Evolutionary conservation across 2,113 vertebrate genomes (phyloP).

Genomic region (Ammospiza nelsoni): DNA sequence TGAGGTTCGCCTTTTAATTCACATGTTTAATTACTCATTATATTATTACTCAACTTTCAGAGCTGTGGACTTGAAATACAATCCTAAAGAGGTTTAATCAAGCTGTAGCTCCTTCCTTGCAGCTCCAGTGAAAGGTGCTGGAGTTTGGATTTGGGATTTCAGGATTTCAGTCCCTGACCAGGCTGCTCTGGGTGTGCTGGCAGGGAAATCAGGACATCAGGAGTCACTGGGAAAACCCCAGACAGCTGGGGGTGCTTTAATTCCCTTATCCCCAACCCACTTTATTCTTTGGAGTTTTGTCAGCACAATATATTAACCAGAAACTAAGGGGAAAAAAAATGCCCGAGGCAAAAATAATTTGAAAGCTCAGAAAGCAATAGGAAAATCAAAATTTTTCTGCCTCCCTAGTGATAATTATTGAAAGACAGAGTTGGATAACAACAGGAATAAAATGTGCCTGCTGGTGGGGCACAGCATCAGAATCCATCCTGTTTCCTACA

Average conservation of each 20-base stretch:
- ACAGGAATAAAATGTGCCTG: background rate
- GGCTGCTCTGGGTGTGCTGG: background rate
- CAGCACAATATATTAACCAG: background rate
- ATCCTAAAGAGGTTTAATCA: background rate
- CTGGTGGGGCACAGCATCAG: background rate
- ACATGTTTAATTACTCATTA: constrained; percentile 5
- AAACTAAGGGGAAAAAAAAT: background rate
- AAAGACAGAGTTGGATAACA: background rate
- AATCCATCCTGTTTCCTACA: background rate
- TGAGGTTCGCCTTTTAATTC: constrained; percentile 25
- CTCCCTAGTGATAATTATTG: background rate
- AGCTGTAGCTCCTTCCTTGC: background rate
- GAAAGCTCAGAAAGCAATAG: background rate
- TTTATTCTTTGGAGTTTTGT: background rate
- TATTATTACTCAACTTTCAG: background rate
- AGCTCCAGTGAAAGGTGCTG: background rate
- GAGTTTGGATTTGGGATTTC: background rate
- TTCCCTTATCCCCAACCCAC: background rate
- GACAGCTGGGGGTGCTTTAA: background rate
- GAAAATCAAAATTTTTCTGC: background rate
- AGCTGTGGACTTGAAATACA: background rate
- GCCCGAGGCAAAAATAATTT: background rate
- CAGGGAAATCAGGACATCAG: background rate
- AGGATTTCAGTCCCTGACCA: background rate
- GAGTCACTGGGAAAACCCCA: background rate